Evolutionary conservation across 2,888 invertebrate species (phyloP).

Genomic region (Arge pagana): DNA sequence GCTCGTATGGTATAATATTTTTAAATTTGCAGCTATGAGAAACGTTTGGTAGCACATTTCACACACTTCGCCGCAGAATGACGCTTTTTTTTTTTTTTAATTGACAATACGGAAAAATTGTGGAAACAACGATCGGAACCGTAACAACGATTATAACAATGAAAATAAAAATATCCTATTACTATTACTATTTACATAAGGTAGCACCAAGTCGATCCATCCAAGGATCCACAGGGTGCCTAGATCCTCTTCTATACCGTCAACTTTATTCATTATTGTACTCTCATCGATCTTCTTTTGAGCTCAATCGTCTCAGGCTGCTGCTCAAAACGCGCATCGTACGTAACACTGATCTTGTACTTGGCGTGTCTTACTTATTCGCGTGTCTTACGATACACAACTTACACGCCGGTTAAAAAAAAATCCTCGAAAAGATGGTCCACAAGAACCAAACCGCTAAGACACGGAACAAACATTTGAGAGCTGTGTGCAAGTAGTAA

Average conservation of each 20-base stretch:
- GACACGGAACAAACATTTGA: slow-evolving; percentile 54
- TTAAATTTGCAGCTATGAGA: too few relatives aligned
- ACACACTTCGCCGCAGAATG: too few relatives aligned
- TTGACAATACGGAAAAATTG: too few relatives aligned
- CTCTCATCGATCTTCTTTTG: too few relatives aligned
- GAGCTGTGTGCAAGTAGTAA: slow-evolving; percentile 62
- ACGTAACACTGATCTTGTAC: too few relatives aligned
- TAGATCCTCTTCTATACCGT: background rate
- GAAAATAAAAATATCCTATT: slow-evolving; percentile 3
- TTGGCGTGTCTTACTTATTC: too few relatives aligned
- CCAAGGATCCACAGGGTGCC: slow-evolving; percentile 10
- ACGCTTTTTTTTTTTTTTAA: too few relatives aligned
- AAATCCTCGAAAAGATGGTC: slow-evolving; percentile 52
- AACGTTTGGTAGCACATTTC: too few relatives aligned
- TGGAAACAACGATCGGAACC: background rate
- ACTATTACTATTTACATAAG: slow-evolving; percentile 23
- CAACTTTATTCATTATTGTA: background rate
- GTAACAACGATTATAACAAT: slow-evolving; percentile 2
- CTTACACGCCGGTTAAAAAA: slow-evolving; percentile 26
- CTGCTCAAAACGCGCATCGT: too few relatives aligned
- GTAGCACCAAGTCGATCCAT: slow-evolving; percentile 12
- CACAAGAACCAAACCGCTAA: slow-evolving; percentile 58
- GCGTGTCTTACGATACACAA: too few relatives aligned
- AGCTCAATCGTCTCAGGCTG: too few relatives aligned
- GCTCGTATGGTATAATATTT: too few relatives aligned